Evolutionary conservation across 2,797 vertebrate species (phyloP), one percentile per base, ranked within the genome.

Genomic region (Malurus splendens): DNA sequence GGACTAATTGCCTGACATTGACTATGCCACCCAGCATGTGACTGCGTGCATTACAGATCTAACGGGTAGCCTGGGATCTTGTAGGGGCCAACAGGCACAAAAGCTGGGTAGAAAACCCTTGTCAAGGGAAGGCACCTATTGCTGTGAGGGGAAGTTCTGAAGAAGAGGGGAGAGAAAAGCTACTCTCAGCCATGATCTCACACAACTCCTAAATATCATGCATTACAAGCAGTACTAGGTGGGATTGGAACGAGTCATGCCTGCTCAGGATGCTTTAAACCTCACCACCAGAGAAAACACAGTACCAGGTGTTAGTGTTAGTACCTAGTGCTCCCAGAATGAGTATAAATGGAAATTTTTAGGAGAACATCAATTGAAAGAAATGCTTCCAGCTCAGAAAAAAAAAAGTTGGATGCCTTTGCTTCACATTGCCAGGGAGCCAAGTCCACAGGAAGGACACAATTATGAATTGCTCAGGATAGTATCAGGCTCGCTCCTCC

Each of bases 241-340:
- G 62, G n/a, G 32, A 76, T 44, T 9, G 22, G 42, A 82, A 47
- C 0, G 0, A 62, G 41, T 25, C 52, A 36, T 44, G 65, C 22
- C 68, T 48, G 41, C 60, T 82, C 47, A 90, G n/a, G 51, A 82
- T 47, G 36, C 45, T 89, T 91, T 72, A 65, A 90, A 71, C 9
- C 27, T 73, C 59, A 85, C 17, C 17, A 47, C 17, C 9, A 0
- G 1, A 76, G 28, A 42, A 85, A 66, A n/a, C 12, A 24, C n/a
- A 47, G 60, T 55, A 60, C 33, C 65, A 62, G 64, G 25, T 51
- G 76, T 76, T 55, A 61, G n/a, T 19, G 28, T 30, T 64, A 74
- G 60, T n/a, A 73, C 52, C 8, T 25, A 55, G 50, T 1, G 4
- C 56, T 89, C 42, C 66, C 54, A 83, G 52, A 25, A 68, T 8